Conservation (phyloP, 2,888 invertebrate genomes). For the Agonopterix alstromeriana region DNA sequence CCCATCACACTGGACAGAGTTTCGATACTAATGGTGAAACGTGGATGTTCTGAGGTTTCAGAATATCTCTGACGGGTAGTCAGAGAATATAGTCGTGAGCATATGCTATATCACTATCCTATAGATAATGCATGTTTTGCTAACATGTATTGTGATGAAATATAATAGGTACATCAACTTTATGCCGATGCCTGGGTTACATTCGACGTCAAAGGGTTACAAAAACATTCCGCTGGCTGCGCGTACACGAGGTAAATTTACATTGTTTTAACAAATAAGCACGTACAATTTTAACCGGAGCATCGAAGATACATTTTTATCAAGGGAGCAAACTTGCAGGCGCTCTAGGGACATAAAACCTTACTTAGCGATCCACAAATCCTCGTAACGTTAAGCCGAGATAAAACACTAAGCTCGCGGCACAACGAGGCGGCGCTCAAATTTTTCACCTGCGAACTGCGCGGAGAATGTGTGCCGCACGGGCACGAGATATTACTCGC, state of each 20-base stretch:
- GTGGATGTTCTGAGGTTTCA: too few species aligned
- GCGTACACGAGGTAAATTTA: slow-evolving; percentile 1
- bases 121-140: too few species aligned
- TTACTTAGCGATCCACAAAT: slow-evolving; percentile 75
- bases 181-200: slow-evolving; percentile 1
- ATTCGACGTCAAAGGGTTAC: neutral
- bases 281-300: slow-evolving; percentile 4
- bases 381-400: slow-evolving; percentile 74
- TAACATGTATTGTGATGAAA: too few species aligned
- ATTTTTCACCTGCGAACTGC: slow-evolving; percentile 68
- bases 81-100: too few species aligned
- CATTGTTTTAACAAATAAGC: slow-evolving; percentile 7
- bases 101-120: too few species aligned
- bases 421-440: slow-evolving; percentile 59
- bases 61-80: too few species aligned
- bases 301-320: slow-evolving; percentile 30
- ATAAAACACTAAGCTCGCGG: slow-evolving; percentile 73
- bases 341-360: slow-evolving; percentile 70
- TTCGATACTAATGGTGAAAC: too few species aligned
- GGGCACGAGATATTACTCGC: slow-evolving; percentile 62
- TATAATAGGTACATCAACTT: neutral
- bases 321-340: slow-evolving; percentile 61
- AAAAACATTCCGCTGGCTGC: neutral
- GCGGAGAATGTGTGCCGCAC: slow-evolving; percentile 47
- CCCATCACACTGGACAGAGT: too few species aligned